phyloP scores from a whole-genome alignment of 2,797 vertebrate genomes.

The Pseudochirops cupreus region DNA sequence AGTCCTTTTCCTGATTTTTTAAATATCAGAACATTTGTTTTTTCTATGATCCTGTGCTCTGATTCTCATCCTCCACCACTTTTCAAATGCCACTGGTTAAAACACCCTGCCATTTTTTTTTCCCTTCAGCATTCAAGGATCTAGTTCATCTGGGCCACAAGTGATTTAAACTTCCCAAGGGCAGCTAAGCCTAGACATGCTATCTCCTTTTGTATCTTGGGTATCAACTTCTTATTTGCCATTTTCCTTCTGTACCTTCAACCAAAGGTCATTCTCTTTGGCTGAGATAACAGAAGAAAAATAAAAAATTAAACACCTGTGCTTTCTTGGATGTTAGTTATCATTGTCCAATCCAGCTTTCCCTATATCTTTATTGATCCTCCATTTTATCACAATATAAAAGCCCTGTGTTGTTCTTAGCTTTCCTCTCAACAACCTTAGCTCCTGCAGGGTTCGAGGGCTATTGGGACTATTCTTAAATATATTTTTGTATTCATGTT shows the following conservation, averaged over 20 bases:
- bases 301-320: neutral
- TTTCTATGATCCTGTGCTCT: neutral
- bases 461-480: neutral
- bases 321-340: neutral
- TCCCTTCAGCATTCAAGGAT: neutral
- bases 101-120: neutral
- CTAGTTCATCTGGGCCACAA: neutral
- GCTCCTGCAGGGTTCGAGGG: neutral
- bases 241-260: neutral
- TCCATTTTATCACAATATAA: neutral
- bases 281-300: neutral
- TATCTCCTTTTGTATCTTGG: neutral
- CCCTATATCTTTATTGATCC: neutral
- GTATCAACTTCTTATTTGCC: neutral
- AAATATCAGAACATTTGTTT: neutral
- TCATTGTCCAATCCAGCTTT: neutral
- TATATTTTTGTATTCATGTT: neutral
- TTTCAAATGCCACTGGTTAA: neutral
- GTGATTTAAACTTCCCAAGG: neutral
- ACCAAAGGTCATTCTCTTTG: neutral
- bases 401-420: neutral
- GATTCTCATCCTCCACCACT: neutral
- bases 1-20: neutral
- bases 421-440: neutral
- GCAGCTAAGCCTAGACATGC: neutral